Conservation (phyloP, 2,888 invertebrate species). For the Balanococcus diminutus region DNA sequence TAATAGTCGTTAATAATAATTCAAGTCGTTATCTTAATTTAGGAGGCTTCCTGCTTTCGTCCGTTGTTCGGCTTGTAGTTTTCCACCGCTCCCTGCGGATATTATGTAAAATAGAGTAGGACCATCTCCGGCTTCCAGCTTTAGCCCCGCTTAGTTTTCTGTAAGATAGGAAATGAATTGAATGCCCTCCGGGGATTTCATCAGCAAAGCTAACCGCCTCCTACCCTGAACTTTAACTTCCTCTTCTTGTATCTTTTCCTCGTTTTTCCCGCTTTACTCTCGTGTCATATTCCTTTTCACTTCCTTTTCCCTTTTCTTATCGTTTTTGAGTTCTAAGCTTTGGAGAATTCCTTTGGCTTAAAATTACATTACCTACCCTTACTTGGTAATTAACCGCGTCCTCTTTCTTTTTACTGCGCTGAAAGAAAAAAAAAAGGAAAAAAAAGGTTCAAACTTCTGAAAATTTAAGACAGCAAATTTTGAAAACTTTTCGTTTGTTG, state of each 20-base stretch:
- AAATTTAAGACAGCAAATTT: conserved; percentile 30
- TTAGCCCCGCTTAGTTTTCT: conserved; percentile 40
- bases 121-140: conserved; percentile 53
- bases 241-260: conserved; percentile 47
- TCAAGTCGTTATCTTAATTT: conserved; percentile 55
- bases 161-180: conserved; percentile 54
- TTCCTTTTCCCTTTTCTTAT: conserved; percentile 52
- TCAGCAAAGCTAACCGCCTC: conserved; percentile 48
- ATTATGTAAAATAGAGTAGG: conserved; percentile 50
- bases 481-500: conserved; percentile 32
- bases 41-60: conserved; percentile 54
- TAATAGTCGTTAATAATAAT: conserved; percentile 54
- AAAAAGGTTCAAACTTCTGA: conserved; percentile 39
- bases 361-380: conserved; percentile 49
- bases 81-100: conserved; percentile 47
- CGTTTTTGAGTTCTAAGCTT: conserved; percentile 48
- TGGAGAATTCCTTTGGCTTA: conserved; percentile 39
- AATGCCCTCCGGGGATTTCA: conserved; percentile 54
- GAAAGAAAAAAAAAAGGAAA: not conserved
- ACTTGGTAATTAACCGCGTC: conserved; percentile 50
- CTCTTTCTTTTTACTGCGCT: not conserved
- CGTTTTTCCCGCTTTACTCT: conserved; percentile 44
- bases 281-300: conserved; percentile 49
- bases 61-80: conserved; percentile 46
- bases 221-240: conserved; percentile 42